Evolutionary conservation across 1,140 invertebrate species (phyloP), one percentile per base, ranked within the genome.

Genomic region (Anastrepha obliqua): DNA sequence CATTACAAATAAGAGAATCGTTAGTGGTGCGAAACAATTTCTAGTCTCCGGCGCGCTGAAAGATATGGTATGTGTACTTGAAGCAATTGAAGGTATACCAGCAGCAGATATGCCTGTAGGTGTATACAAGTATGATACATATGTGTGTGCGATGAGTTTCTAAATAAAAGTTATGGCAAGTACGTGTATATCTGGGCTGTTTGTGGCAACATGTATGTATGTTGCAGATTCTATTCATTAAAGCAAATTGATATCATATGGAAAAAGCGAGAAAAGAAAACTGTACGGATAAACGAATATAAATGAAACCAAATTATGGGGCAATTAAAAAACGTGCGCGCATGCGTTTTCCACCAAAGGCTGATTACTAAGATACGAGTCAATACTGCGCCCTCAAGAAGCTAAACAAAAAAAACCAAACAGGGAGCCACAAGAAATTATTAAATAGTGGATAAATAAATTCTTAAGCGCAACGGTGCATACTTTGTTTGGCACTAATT

Each of bases 251-350:
- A 44, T 70, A 70, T 44, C 42, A 70, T 44, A 5, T 13, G 67
- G 11, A 81, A 81, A 20, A 29, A 2, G 13, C 11, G 44, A 55
- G n/a, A 17, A 55, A 20, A 81, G 47, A 20, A 20, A n/a, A 47
- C 55, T 81, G 47, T 58, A 81, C 20, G 74, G 74, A 81, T 81
- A 81, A 81, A 81, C 74, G 74, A 78, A 78, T 78, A 78, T 78
- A 78, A 78, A 78, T 78, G 74, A 81, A 81, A 47, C 20, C 17
- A 58, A 81, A 81, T 81, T 81, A 81, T 67, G 74, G 47, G 8
- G n/a, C 47, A 81, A 81, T 81, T 55, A 81, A 81, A 81, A 81
- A 55, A 9, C 47, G 47, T 20, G 60, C 60, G 47, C 47, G n/a
- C 17, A 47, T 51, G 70, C 70, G 39, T n/a, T 81, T n/a, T 42